phyloP scores from a whole-genome alignment of 2,113 vertebrate genomes.

The Thunnus maccoyii region DNA sequence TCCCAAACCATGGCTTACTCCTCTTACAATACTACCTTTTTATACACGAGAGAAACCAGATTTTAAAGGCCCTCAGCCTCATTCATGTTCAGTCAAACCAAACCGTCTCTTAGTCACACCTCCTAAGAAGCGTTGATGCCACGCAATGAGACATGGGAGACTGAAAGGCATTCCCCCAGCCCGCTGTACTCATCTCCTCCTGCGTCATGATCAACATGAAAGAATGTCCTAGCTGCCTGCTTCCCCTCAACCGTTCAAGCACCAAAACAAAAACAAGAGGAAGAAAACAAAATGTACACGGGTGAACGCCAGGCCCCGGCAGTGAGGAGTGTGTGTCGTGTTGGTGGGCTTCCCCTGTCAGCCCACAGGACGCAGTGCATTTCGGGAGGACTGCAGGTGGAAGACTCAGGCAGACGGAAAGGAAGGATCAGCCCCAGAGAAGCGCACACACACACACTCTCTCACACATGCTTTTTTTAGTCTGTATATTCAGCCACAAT shows the following conservation, averaged over 20 bases:
- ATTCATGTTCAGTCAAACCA: background rate
- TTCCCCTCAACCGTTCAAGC: constrained; percentile 38
- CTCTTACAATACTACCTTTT: constrained; percentile 28
- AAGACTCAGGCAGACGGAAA: constrained; percentile 67
- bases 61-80: constrained; percentile 17
- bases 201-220: constrained; percentile 60
- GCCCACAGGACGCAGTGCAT: constrained; percentile 63
- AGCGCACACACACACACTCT: background rate
- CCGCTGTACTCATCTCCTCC: constrained; percentile 11
- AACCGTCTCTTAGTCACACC: constrained; percentile 10
- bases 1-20: constrained; percentile 64
- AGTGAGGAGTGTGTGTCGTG: constrained; percentile 43
- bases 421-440: constrained; percentile 43
- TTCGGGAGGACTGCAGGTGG: constrained; percentile 58
- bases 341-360: constrained; percentile 31
- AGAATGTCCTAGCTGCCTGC: constrained; percentile 46
- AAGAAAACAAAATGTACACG: constrained; percentile 53
- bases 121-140: constrained; percentile 1
- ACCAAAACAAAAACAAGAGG: constrained; percentile 53
- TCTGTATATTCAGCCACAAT: constrained; percentile 99
- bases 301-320: constrained; percentile 23
- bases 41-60: background rate
- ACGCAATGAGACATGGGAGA: constrained; percentile 2
- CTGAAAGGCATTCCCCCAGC: constrained; percentile 4
- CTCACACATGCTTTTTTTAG: constrained; percentile 73